Evolutionary conservation across 1,140 invertebrate genomes (phyloP).

Genomic region (Apis florea): DNA sequence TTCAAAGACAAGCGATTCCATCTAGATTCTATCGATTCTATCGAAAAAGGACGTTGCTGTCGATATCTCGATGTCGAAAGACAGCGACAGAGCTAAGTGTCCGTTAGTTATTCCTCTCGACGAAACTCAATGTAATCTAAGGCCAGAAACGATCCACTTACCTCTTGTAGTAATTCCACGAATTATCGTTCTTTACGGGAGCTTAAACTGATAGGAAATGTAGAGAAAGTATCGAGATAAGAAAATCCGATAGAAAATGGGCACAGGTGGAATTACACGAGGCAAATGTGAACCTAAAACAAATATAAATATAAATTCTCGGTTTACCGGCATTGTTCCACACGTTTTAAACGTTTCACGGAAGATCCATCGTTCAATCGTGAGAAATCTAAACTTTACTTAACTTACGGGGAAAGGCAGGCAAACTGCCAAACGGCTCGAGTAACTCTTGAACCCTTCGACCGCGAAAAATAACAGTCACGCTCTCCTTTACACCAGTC

Average conservation of each 20-base stretch:
- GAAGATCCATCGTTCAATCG: not conserved
- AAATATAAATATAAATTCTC: not conserved
- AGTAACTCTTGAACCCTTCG: constrained; percentile 20
- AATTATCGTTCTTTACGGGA: not conserved
- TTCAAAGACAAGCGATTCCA: not conserved
- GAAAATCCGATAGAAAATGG: too few species aligned
- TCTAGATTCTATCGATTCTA: not conserved
- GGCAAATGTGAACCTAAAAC: not conserved
- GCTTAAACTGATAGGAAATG: not conserved
- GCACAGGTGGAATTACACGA: not conserved
- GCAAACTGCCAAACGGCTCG: constrained; percentile 30
- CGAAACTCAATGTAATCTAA: not conserved
- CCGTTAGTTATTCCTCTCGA: not conserved
- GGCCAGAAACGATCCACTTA: not conserved
- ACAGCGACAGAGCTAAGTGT: not conserved
- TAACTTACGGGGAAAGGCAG: constrained; percentile 21
- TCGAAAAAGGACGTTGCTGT: not conserved
- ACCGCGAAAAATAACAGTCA: constrained; percentile 65
- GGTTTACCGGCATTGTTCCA: not conserved
- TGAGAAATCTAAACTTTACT: constrained; percentile 13
- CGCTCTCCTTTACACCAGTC: constrained; percentile 64
- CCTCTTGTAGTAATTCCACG: not conserved
- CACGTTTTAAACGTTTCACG: constrained; percentile 16
- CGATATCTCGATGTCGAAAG: constrained; percentile 5
- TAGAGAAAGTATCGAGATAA: not conserved